These are phyloP conservation scores for Zosterops japonicus DNA, from an alignment of 2,113 vertebrate species.

Conservation along the genomic window DNA sequence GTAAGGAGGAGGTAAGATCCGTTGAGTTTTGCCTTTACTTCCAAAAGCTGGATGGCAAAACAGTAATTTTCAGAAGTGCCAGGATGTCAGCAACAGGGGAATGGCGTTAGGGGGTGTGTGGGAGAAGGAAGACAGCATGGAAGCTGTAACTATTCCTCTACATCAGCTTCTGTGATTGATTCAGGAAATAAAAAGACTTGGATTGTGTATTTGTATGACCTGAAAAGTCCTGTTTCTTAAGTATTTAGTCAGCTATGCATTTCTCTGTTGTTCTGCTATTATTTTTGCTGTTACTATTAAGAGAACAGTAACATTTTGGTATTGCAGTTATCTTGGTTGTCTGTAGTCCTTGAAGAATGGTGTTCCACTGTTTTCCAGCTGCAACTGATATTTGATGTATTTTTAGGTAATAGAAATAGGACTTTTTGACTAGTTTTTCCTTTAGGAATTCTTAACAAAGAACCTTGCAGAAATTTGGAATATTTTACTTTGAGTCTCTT, in stretches of 20 bases:
- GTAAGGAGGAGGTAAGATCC: not conserved
- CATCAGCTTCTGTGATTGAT: not conserved
- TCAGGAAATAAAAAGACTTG: not conserved
- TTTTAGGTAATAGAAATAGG: not conserved
- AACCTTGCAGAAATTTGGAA: not conserved
- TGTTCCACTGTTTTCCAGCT: not conserved
- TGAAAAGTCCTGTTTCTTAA: not conserved
- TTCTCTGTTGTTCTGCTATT: not conserved
- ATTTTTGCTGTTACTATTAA: not conserved
- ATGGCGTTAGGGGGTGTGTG: accelerated
- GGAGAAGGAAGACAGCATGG: not conserved
- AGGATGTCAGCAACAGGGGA: not conserved
- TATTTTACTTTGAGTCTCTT: not conserved
- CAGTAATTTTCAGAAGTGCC: not conserved
- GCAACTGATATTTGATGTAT: not conserved
- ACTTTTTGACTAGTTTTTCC: not conserved
- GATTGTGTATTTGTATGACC: not conserved
- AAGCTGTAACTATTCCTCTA: not conserved
- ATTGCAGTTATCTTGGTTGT: not conserved
- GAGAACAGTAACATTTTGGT: not conserved
- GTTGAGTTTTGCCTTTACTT: not conserved
- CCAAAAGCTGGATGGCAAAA: not conserved
- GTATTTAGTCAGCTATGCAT: not conserved
- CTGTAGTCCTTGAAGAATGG: not conserved
- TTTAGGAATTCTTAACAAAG: not conserved